Base-by-base conservation (phyloP, 2,888 invertebrate species). In the Lamproptera curius region DNA sequence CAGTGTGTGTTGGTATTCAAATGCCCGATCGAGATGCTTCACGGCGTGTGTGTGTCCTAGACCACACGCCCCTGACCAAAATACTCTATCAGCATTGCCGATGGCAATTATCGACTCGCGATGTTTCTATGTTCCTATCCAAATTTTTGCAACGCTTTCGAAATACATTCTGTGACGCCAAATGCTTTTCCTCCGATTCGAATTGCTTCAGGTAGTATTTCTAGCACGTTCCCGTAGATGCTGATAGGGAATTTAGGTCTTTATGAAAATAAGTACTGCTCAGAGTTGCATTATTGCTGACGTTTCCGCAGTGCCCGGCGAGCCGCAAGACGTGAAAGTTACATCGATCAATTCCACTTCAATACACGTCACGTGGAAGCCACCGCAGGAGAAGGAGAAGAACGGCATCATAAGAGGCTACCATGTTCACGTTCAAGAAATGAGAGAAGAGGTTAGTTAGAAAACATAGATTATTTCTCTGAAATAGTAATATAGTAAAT, bases 321-420 rank as follows among this genome's bases (percentile, higher is more conserved):
- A 97, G 85, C 99, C 99, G 39, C 95, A 95, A 81, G 95, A 96
- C 69, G 97, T 99, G 55, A 93, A 94, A 80, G 95, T 94, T 35
- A 92, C 91, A 53, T 91, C 96, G 15, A 90, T 98, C 73, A 99
- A 98, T 89, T 98, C 99, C 1, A 98, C 98, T n/a, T 93, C 97
- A 28, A 93, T 99, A 59, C 94, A 94, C 76, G 97, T 99, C 42
- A 92, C 93, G 53, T 99, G 99, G 99, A 94, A 96, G 70, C 95
- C 97, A 5, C 99, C 99, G 0, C 90, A 91, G 51, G 93, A 94
- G 61, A 95, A 95, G 67, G 97, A 98, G 65, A 93, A 95, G 55
- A 97, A 98, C 73, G 98, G 98, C 38, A 94, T 98, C 58, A 97
- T 99, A 60, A 91, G 97, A 52, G 98, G 98, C 16, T 99, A 98